These are phyloP conservation scores for Brachycybe producta DNA, from an alignment of 2,888 invertebrate genomes.

Conservation along the genomic window DNA sequence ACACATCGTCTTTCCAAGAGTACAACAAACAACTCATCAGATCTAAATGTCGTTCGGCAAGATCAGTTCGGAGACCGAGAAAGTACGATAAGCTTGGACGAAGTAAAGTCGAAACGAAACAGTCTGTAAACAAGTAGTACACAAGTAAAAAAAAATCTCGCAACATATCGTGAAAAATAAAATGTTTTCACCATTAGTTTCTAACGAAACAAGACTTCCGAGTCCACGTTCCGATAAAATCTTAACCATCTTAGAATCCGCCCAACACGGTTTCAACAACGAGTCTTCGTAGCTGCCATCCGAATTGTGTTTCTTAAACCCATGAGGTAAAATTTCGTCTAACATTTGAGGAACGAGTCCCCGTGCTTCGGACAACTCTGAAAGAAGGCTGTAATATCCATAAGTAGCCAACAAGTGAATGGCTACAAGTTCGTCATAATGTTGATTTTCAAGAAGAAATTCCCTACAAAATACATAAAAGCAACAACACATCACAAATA, in stretches of 20 bases:
- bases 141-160: background rate
- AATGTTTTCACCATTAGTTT: conserved; percentile 19
- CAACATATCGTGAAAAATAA: background rate
- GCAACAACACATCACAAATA: too few relatives aligned
- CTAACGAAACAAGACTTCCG: conserved; percentile 17
- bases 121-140: conserved; percentile 1
- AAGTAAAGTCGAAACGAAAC: background rate
- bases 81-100: background rate
- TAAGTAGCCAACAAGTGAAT: conserved; percentile 50
- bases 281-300: background rate
- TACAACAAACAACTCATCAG: conserved; percentile 29
- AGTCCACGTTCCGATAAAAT: conserved; percentile 17
- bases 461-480: too few relatives aligned
- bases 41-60: conserved; percentile 28
- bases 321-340: conserved; percentile 37
- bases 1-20: conserved; percentile 23
- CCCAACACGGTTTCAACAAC: conserved; percentile 1
- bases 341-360: conserved; percentile 45
- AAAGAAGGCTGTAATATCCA: conserved; percentile 46
- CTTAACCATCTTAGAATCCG: conserved; percentile 17
- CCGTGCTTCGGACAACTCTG: conserved; percentile 41
- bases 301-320: background rate
- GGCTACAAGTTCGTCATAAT: conserved; percentile 50
- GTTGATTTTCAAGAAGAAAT: conserved; percentile 47
- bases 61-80: conserved; percentile 24